Evolutionary conservation across 2,797 vertebrate species (phyloP).

Genomic region (Micromesistius poutassou): DNA sequence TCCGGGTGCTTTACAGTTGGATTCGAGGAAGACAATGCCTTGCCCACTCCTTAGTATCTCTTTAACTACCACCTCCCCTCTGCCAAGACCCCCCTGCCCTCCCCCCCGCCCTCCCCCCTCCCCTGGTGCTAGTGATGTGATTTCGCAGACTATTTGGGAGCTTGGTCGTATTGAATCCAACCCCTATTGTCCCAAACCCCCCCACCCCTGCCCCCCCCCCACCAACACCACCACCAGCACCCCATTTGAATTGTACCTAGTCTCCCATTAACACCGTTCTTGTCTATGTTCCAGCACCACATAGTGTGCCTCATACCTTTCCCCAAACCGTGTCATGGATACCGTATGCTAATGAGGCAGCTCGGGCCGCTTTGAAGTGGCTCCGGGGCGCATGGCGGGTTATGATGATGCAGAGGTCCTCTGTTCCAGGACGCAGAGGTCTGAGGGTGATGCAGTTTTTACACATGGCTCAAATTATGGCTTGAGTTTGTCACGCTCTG

Average conservation of each 20-base stretch:
- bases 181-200: conserved; percentile 59
- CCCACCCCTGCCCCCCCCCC: neutral
- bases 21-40: conserved; percentile 50
- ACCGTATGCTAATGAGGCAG: conserved; percentile 64
- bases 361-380: neutral
- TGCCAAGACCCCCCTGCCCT: conserved; percentile 45
- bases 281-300: conserved; percentile 64
- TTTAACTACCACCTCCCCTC: conserved; percentile 69
- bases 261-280: conserved; percentile 66
- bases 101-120: conserved; percentile 52
- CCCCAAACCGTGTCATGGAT: conserved; percentile 52
- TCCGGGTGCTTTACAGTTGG: conserved; percentile 48
- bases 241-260: conserved; percentile 66
- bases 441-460: neutral
- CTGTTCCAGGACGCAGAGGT: neutral
- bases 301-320: conserved; percentile 59
- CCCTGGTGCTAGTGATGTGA: conserved; percentile 62
- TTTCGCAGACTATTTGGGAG: conserved; percentile 70
- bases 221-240: neutral
- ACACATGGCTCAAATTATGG: too few relatives aligned
- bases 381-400: neutral
- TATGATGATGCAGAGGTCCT: neutral
- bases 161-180: conserved; percentile 60
- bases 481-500: too few relatives aligned
- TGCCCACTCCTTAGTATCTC: conserved; percentile 64